Conservation (phyloP, 2,797 vertebrate species). For the Schizothorax lantsangensis region DNA sequence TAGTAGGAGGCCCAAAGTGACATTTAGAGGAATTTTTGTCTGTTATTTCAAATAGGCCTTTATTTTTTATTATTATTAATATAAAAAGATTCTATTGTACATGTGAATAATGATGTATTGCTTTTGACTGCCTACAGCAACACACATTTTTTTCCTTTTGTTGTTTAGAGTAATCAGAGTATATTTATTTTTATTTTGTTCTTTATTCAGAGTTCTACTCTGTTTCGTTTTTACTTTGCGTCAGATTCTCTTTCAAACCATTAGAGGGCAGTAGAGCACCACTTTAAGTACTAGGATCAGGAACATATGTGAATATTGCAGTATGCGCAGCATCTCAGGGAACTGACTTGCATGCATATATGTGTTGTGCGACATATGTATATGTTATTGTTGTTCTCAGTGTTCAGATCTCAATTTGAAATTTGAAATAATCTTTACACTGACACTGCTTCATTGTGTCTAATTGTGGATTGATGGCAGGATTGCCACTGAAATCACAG, state of each 20-base stretch:
- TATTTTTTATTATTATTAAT: not conserved
- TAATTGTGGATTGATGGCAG: not conserved
- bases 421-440: not conserved
- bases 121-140: not conserved
- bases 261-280: slow-evolving; percentile 20
- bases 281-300: not conserved
- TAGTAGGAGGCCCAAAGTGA: not conserved
- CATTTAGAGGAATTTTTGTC: not conserved
- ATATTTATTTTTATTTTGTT: not conserved
- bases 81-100: too few species aligned
- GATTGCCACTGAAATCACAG: not conserved
- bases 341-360: not conserved
- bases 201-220: not conserved
- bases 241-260: not conserved
- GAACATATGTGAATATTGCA: not conserved
- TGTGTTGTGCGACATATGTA: not conserved
- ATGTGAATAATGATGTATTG: not conserved
- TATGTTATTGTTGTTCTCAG: not conserved
- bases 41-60: not conserved
- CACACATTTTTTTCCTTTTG: not conserved
- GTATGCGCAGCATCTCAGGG: too few species aligned
- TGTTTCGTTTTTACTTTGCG: not conserved
- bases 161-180: not conserved
- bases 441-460: not conserved
- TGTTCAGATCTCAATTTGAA: not conserved